phyloP scores from a whole-genome alignment of 2,888 invertebrate genomes.

The Geotrupes spiniger region DNA sequence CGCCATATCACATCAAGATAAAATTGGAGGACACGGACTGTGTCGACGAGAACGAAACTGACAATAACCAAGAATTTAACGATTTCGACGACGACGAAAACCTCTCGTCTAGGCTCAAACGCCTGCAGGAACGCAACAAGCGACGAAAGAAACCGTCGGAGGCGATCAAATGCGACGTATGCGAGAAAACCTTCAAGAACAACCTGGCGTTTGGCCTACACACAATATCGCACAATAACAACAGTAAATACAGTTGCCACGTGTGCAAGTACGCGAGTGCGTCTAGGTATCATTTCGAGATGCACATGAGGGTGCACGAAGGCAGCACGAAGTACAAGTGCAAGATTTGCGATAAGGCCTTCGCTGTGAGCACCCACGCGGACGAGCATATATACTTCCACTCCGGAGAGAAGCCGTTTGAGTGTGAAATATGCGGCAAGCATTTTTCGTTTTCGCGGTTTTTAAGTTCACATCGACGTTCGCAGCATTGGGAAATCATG shows the following conservation, averaged over 20 bases:
- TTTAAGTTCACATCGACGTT: constrained; percentile 53
- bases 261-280: constrained; percentile 40
- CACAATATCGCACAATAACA: constrained; percentile 46
- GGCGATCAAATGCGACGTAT: constrained; percentile 43
- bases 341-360: constrained; percentile 31
- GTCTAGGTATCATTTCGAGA: constrained; percentile 43
- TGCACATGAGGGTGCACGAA: constrained; percentile 51
- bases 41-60: too few relatives aligned
- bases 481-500: constrained; percentile 52
- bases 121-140: too few relatives aligned
- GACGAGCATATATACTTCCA: constrained; percentile 37
- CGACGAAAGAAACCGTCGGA: constrained; percentile 7
- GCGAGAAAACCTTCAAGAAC: constrained; percentile 45
- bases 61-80: too few relatives aligned
- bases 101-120: too few relatives aligned
- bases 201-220: constrained; percentile 43
- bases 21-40: too few relatives aligned
- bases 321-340: constrained; percentile 52
- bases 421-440: constrained; percentile 35
- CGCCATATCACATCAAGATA: too few relatives aligned
- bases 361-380: constrained; percentile 33
- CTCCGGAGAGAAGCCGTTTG: constrained; percentile 37
- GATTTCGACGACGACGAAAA: too few relatives aligned
- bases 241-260: constrained; percentile 34
- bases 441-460: too few relatives aligned